Conservation (phyloP, 30 jellyfish, hydroid and myxozoan species). For the Turritopsis rubra region DNA sequence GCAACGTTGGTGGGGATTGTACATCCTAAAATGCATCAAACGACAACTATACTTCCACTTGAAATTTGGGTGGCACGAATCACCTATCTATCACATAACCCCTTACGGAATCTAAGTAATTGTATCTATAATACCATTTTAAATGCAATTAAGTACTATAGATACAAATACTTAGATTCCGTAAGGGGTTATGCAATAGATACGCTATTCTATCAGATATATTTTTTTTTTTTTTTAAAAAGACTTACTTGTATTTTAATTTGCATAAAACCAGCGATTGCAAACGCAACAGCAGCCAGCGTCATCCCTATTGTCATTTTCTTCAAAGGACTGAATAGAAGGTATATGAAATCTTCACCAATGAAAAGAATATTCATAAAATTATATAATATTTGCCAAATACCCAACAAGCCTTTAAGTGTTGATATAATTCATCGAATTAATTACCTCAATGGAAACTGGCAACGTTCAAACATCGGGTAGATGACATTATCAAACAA, state of each 20-base stretch:
- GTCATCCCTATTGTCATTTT: conserved; percentile 86
- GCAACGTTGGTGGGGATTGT: conserved; percentile 70
- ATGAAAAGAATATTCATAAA: no score
- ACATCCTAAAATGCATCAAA: conserved; percentile 47
- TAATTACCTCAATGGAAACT: conserved; percentile 72
- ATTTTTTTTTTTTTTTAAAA: no score
- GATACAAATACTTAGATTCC: no score
- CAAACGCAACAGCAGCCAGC: conserved; percentile 84
- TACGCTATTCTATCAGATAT: background rate
- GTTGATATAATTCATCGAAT: background rate
- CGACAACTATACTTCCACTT: background rate
- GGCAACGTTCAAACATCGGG: conserved; percentile 87
- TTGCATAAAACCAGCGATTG: conserved; percentile 79
- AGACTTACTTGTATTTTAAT: conserved; percentile 74
- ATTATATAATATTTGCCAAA: no score
- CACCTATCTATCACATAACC: no score
- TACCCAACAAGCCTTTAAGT: no score
- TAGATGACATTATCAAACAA: conserved; percentile 66
- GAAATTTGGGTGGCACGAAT: no score
- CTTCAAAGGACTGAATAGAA: conserved; percentile 67
- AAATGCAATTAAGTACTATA: no score
- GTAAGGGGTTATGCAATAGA: no score
- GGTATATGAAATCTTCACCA: no score
- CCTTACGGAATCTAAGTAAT: no score
- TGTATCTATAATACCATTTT: no score